Evolutionary conservation across 1,140 invertebrate species (phyloP).

Genomic region (Zaprionus taronus): DNA sequence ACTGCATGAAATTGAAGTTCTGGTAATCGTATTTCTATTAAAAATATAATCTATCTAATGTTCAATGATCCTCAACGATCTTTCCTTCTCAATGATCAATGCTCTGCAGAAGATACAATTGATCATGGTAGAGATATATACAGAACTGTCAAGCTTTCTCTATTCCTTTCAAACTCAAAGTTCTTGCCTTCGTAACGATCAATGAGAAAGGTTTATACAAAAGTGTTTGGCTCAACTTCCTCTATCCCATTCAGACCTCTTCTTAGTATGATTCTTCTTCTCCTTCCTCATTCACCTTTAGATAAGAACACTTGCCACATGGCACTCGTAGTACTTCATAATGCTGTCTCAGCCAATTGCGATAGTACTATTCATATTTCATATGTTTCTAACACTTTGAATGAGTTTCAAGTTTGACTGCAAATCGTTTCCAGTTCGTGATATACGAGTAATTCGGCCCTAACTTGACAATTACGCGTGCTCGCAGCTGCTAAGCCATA

Average conservation of each 20-base stretch:
- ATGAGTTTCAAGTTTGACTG: constrained; percentile 9
- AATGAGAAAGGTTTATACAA: too few species aligned
- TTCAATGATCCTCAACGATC: too few species aligned
- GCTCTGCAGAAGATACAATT: too few species aligned
- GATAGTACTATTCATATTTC: constrained; percentile 1
- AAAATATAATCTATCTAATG: too few species aligned
- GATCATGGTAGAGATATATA: too few species aligned
- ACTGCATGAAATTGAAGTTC: too few species aligned
- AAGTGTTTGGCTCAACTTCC: too few species aligned
- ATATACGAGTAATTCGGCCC: constrained; percentile 31
- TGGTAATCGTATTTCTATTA: too few species aligned
- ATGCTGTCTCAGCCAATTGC: constrained; percentile 1
- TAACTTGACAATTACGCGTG: constrained; percentile 23
- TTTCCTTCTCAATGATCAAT: too few species aligned
- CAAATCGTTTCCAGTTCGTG: constrained; percentile 14
- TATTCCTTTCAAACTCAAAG: too few species aligned
- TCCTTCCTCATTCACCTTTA: background rate
- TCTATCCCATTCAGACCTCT: background rate
- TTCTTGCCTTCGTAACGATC: too few species aligned
- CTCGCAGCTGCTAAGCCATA: constrained; percentile 11
- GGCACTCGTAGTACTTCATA: background rate
- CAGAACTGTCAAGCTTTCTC: too few species aligned
- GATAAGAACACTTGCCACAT: background rate
- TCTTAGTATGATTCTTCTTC: background rate
- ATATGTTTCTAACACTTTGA: background rate